These are phyloP conservation scores for Corapipo altera DNA, from an alignment of 2,113 vertebrate species.

Conservation along the genomic window DNA sequence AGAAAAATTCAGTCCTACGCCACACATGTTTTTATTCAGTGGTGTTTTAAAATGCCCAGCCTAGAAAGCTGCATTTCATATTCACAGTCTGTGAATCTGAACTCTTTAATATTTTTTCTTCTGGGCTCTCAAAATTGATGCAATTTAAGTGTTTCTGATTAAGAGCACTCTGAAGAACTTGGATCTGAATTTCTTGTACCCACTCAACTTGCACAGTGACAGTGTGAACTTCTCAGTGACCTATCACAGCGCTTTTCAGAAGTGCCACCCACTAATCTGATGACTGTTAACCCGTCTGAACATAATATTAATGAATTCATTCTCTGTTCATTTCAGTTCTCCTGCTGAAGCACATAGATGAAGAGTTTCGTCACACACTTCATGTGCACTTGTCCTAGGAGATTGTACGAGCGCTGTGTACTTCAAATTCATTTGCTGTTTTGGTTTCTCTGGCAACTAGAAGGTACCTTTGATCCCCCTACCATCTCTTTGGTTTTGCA, in stretches of 20 bases:
- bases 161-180: neutral
- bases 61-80: neutral
- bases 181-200: neutral
- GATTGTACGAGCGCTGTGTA: neutral
- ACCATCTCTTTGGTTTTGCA: conserved; percentile 60
- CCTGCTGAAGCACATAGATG: neutral
- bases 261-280: neutral
- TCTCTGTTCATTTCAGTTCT: neutral
- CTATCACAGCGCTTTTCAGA: accelerated
- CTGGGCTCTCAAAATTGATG: neutral
- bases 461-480: conserved; percentile 65
- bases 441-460: conserved; percentile 54
- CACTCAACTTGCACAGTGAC: accelerated
- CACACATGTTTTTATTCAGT: accelerated
- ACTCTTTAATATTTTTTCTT: neutral
- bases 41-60: neutral
- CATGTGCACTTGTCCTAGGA: neutral
- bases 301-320: neutral
- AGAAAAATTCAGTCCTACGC: neutral
- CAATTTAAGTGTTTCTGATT: neutral
- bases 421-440: conserved; percentile 53
- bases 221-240: neutral
- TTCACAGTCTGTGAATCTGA: neutral
- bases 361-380: neutral
- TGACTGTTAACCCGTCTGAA: neutral